Percentiles rank a stretch among this genome's conserved stretches.
Conservation (phyloP, 2,113 vertebrate species). For the Stictonetta naevosa region DNA sequence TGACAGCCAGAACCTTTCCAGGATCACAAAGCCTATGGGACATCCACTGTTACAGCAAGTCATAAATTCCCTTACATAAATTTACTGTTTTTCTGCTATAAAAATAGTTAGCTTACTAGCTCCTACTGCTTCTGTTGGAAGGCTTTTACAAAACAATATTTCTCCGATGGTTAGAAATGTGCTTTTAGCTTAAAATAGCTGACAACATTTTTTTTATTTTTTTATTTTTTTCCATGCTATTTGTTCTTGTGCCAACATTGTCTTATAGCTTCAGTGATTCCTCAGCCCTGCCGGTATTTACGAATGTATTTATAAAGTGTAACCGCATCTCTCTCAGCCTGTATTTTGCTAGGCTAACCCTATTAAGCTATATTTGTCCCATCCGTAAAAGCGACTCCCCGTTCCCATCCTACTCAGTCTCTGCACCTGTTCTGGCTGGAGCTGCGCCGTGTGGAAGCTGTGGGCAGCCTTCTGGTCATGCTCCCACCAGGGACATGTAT, state of each 20-base stretch:
- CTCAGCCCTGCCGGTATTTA: neutral
- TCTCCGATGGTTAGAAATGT: neutral
- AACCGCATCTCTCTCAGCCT: neutral
- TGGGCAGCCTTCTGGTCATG: neutral
- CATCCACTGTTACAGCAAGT: neutral
- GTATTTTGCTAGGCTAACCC: neutral
- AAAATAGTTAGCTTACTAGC: neutral
- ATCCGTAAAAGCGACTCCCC: neutral
- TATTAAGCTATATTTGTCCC: conserved; percentile 29
- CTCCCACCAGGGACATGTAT: neutral
- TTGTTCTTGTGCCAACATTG: conserved; percentile 17
- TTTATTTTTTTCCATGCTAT: neutral
- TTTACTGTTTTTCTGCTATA: neutral
- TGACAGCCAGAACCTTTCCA: neutral
- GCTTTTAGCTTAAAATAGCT: conserved; percentile 31
- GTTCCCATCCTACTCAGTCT: neutral
- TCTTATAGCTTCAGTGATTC: neutral
- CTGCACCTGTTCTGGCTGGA: conserved; percentile 42
- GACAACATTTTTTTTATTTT: no score
- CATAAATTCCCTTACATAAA: neutral
- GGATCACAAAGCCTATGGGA: neutral
- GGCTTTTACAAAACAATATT: neutral
- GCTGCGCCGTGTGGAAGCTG: neutral
- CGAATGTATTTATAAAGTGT: conserved; percentile 38
- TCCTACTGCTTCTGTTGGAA: neutral